These are phyloP conservation scores for Pampus argenteus DNA, from an alignment of 2,797 vertebrate species.

Conservation along the genomic window DNA sequence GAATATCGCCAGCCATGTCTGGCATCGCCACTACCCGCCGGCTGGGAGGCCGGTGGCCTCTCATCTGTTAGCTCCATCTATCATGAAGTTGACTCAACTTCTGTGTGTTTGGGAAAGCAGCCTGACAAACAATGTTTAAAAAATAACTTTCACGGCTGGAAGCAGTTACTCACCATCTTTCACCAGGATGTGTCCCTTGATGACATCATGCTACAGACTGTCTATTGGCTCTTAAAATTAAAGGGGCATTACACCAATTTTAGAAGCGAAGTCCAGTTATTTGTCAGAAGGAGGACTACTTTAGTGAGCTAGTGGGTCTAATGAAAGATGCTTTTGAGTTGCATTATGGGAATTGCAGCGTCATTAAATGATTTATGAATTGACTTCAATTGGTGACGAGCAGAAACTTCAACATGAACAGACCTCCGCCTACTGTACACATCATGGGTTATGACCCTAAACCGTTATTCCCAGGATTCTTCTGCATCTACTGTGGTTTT, in stretches of 20 bases:
- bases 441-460: not conserved
- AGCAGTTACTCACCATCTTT: constrained; percentile 8
- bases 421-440: not conserved
- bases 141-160: not conserved
- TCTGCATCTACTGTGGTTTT: not conserved
- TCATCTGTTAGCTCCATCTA: constrained; percentile 60
- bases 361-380: constrained; percentile 1
- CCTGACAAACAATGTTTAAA: constrained; percentile 38
- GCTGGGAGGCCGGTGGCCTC: constrained; percentile 63
- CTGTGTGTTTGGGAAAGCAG: constrained; percentile 44
- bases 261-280: too few species aligned
- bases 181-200: constrained; percentile 13
- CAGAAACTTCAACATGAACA: constrained; percentile 3
- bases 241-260: not conserved
- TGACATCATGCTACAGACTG: not conserved
- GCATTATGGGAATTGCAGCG: too few species aligned
- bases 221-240: not conserved
- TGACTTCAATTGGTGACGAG: constrained; percentile 7
- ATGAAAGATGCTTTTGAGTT: not conserved
- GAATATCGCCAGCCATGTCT: constrained; percentile 60
- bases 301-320: not conserved
- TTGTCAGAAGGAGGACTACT: too few species aligned
- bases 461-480: not conserved
- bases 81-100: constrained; percentile 59
- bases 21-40: constrained; percentile 44